Conservation (phyloP, 1,140 invertebrate genomes). For the Drosophila willistoni region DNA sequence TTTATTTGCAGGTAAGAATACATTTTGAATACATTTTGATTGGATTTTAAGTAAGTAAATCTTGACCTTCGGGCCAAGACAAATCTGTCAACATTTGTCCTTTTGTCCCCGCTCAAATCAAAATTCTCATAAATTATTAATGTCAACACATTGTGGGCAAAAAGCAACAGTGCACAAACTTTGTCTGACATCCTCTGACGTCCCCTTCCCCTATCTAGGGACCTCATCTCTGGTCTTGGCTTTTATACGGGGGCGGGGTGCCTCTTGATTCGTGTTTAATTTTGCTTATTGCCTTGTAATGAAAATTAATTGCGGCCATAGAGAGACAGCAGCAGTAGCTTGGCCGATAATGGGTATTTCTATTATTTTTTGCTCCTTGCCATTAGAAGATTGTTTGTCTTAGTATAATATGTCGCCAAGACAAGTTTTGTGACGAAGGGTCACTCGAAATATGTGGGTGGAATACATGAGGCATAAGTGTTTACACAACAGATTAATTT, state of each 20-base stretch:
- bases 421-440: background rate
- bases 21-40: background rate
- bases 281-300: conserved; percentile 78
- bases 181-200: conserved; percentile 2
- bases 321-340: conserved; percentile 36
- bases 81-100: conserved; percentile 29
- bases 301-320: conserved; percentile 77
- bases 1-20: conserved; percentile 65
- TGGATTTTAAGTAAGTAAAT: conserved; percentile 26
- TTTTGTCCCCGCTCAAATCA: conserved; percentile 38
- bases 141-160: conserved; percentile 58
- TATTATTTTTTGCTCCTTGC: conserved; percentile 28
- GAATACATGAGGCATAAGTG: conserved; percentile 50
- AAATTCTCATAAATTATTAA: conserved; percentile 56
- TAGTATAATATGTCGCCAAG: conserved; percentile 33
- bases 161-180: background rate
- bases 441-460: conserved; percentile 33
- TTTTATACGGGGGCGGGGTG: conserved; percentile 19
- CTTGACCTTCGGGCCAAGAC: background rate
- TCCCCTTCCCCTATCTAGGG: background rate
- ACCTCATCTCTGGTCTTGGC: conserved; percentile 8
- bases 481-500: conserved; percentile 73
- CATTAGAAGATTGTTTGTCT: conserved; percentile 52
- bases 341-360: conserved; percentile 22
- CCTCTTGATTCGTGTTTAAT: conserved; percentile 74